Evolutionary conservation across 2,888 invertebrate species (phyloP).

Genomic region (Elgonia sp.): DNA sequence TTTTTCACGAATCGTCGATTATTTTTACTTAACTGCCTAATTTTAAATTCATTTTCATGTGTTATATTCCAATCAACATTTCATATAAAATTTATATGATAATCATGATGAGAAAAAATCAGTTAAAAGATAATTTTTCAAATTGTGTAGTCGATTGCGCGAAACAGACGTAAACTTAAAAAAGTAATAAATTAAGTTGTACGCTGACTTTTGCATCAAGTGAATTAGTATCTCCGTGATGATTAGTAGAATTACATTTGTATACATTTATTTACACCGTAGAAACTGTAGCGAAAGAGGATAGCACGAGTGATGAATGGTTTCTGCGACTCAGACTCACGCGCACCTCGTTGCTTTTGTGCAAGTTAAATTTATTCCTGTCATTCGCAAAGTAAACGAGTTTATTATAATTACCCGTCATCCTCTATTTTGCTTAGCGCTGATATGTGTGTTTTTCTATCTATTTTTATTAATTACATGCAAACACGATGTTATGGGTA

Average conservation of each 20-base stretch:
- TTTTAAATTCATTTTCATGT: too few relatives aligned
- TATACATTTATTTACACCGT: slow-evolving; percentile 75
- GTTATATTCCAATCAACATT: too few relatives aligned
- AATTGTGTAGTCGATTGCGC: slow-evolving; percentile 8
- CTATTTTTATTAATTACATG: slow-evolving; percentile 11
- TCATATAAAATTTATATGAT: too few relatives aligned
- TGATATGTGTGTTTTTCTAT: slow-evolving; percentile 31
- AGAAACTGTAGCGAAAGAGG: slow-evolving; percentile 62
- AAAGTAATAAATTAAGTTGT: not conserved
- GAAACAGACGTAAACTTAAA: not conserved
- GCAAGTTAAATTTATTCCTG: slow-evolving; percentile 79
- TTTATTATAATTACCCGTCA: slow-evolving; percentile 77
- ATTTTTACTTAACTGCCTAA: too few relatives aligned
- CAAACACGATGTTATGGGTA: not conserved
- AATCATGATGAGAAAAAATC: too few relatives aligned
- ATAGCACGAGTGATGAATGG: slow-evolving; percentile 78
- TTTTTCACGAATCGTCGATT: too few relatives aligned
- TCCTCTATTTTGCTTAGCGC: not conserved
- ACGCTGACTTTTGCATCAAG: slow-evolving; percentile 19
- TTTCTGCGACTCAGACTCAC: slow-evolving; percentile 79
- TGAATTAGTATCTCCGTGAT: slow-evolving; percentile 48
- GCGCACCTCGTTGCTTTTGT: slow-evolving; percentile 75
- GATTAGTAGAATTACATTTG: slow-evolving; percentile 75
- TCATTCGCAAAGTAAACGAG: slow-evolving; percentile 77
- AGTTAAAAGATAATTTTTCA: not conserved